Conservation (phyloP, 2,888 invertebrate genomes). For the Gastracanthus pulcherrimus region DNA sequence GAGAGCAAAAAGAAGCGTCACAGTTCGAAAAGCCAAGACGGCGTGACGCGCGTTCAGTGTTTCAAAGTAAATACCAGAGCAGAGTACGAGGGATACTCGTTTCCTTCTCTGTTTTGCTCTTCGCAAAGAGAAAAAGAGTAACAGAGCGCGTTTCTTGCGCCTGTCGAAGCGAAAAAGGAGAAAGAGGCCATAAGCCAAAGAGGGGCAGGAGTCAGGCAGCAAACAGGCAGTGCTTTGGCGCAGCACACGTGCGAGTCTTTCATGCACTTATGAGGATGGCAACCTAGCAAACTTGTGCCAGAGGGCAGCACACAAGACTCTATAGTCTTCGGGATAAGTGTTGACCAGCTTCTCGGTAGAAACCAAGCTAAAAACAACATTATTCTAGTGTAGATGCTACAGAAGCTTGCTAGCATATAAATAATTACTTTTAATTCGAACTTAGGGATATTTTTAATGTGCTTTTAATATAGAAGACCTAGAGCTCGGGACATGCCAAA, state of each 20-base stretch:
- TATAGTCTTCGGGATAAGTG: too few relatives aligned
- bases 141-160: constrained; percentile 61
- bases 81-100: constrained; percentile 38
- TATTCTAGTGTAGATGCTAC: too few relatives aligned
- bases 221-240: background rate
- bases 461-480: too few relatives aligned
- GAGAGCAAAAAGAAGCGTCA: constrained; percentile 9
- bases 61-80: constrained; percentile 59
- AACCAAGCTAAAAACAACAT: too few relatives aligned
- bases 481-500: too few relatives aligned
- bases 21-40: constrained; percentile 41
- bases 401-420: too few relatives aligned
- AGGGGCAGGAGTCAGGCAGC: background rate
- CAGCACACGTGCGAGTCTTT: background rate
- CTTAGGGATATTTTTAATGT: too few relatives aligned
- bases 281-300: too few relatives aligned
- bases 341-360: too few relatives aligned
- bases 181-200: constrained; percentile 29
- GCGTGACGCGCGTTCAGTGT: constrained; percentile 45
- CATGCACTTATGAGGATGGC: too few relatives aligned
- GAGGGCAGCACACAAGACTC: too few relatives aligned
- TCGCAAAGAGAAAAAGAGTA: constrained; percentile 53
- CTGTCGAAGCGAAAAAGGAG: constrained; percentile 55
- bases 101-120: constrained; percentile 1
- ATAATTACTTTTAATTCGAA: too few relatives aligned